Evolutionary conservation across 2,113 vertebrate species (phyloP), one percentile per base, ranked within the genome.

Genomic region (Sturnus vulgaris): DNA sequence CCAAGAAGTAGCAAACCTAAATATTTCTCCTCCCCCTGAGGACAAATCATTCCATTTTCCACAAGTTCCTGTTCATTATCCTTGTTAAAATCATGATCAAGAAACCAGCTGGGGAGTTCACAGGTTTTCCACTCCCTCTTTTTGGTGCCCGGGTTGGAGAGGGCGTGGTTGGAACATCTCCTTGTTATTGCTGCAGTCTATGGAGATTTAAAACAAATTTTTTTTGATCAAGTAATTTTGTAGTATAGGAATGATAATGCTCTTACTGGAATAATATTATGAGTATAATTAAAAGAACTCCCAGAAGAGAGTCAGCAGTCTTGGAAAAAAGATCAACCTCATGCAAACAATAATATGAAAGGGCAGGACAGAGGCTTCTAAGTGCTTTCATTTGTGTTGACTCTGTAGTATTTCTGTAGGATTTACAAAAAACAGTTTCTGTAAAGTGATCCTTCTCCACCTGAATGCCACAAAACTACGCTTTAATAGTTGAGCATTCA

Each of bases 231-330:
- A 82, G 53, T 77, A 25, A 44, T 85, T 91, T 85, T 76, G 37
- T 82, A 47, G 47, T 64, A 50, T 65, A 80, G 81, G 44, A 85
- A 85, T 46, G 47, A 82, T 81, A 77, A 53, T 77, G n/a, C 27
- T 87, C 30, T n/a, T 89, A 53, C 57, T 89, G 66, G 76, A 91
- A 91, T 69, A 81, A 56, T 73, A 80, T 47, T 85, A 57, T 50
- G 19, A 86, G 4, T 10, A 11, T 92, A 96, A 94, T 95, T 95
- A 92, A 95, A 95, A 69, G 47, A 95, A 92, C 40, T 93, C 91
- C 84, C 89, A 72, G 73, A 92, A 77, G 57, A 81, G 5, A 90
- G 70, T 91, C 77, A 92, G 89, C 66, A 82, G 28, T 57, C 80
- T 40, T 31, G 39, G 47, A 78, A 84, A 52, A 30, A 64, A 49